phyloP scores from a whole-genome alignment of 2,797 vertebrate genomes.

The Lutjanus campechanus region DNA sequence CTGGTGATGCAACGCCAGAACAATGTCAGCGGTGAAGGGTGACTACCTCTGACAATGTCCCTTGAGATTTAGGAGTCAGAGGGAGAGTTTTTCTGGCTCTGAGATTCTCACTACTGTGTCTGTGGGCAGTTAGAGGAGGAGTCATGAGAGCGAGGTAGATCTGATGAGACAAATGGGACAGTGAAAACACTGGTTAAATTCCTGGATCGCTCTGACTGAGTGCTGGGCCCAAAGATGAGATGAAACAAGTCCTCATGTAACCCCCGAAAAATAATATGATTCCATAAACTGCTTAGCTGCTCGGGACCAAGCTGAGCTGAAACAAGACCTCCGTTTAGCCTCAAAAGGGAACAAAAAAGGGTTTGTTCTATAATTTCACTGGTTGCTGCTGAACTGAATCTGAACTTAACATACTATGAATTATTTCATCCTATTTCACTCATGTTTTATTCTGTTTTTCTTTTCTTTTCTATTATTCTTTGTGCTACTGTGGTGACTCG shows the following conservation, averaged over 20 bases:
- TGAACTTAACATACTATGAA: constrained; percentile 29
- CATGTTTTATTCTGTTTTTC: constrained; percentile 32
- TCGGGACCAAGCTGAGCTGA: constrained; percentile 13
- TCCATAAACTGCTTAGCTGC: constrained; percentile 41
- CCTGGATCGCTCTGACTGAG: constrained; percentile 30
- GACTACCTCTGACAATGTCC: constrained; percentile 79
- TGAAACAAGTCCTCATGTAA: constrained; percentile 43
- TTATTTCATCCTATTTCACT: constrained; percentile 22
- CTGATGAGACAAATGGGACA: constrained; percentile 70
- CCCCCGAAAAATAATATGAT: constrained; percentile 10
- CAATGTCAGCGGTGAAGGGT: constrained; percentile 75
- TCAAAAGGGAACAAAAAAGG: not conserved
- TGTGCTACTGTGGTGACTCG: not conserved
- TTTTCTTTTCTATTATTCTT: constrained; percentile 30
- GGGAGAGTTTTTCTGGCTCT: constrained; percentile 59
- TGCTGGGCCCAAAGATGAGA: constrained; percentile 32
- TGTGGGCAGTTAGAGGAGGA: constrained; percentile 59
- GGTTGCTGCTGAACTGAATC: constrained; percentile 37
- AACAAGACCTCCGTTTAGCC: constrained; percentile 24
- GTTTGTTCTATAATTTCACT: constrained; percentile 26
- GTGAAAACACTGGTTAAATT: constrained; percentile 53
- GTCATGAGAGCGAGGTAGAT: constrained; percentile 47
- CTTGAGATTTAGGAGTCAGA: constrained; percentile 69
- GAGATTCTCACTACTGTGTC: constrained; percentile 44
- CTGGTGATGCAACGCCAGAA: constrained; percentile 68